Base-by-base conservation (phyloP, 1,140 invertebrate species). In the Melanaphis sacchari region DNA sequence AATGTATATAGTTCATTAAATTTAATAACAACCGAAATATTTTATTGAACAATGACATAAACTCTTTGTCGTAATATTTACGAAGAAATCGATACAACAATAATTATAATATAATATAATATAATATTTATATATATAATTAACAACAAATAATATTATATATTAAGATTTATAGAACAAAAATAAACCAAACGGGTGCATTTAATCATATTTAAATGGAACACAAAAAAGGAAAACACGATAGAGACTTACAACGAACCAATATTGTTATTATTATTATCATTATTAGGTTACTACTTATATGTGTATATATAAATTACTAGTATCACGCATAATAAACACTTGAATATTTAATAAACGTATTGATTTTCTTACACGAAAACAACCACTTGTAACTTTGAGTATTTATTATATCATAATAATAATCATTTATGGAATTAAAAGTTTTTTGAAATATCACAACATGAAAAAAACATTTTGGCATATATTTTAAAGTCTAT, bases 11-110 rank as follows among this genome's bases (percentile, higher is more conserved):
- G 89, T 66, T 66, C 89, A 90, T 90, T 52, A 66, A 66, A 66
- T 90, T 90, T 90, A 90, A 66, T 90, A 90, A 90, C 89, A 90
- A 90, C 89, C 52, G 38, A 59, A 90, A 90, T 90, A 66, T 40
- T 54, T 59, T 90, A 89, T 89, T 54, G 46, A 90, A 90, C 89
- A 90, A 90, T 90, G 89, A 66, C 89, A 66, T 90, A 90, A 90
- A 90, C 89, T 90, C 89, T 90, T 90, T 66, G 54, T 66, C 89
- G 89, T 90, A 90, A 90, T 41, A 90, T 41, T 41, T 41, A 66
- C 54, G 89, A 90, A 90, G 54, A 90, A 90, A 90, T 59, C 41
- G 52, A 41, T 90, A 90, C 89, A 90, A 90, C 89, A 66, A 90
- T 90, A 76, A 76, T 76, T n/a, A 59, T 59, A 11, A 90, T 66